A percentile compares a stretch with the other conserved stretches of the same genome.
These are phyloP conservation scores for Brachymystax lenok DNA, from an alignment of 2,797 vertebrate species.

Conservation along the genomic window DNA sequence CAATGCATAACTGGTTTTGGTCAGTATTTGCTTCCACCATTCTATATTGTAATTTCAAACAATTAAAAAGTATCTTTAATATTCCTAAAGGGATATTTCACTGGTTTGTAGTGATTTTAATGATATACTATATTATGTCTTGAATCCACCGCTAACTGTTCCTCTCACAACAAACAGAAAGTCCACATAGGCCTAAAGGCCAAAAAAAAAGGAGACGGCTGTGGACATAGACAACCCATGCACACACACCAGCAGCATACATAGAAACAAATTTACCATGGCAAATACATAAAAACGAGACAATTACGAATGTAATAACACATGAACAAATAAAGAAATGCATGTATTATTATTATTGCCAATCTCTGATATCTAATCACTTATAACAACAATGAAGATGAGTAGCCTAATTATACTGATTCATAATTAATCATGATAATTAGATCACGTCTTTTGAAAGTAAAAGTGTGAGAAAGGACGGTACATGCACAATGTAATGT, in stretches of 20 bases:
- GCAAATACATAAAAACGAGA: not conserved
- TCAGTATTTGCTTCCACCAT: too few species aligned
- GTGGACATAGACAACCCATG: not conserved
- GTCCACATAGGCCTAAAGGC: not conserved
- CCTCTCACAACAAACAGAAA: not conserved
- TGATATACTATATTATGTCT: too few species aligned
- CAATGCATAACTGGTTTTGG: too few species aligned
- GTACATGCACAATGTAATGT: not conserved
- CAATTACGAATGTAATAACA: not conserved
- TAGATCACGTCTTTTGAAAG: not conserved
- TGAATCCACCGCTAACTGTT: not conserved
- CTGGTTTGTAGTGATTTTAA: too few species aligned
- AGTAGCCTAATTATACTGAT: not conserved
- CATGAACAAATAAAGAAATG: not conserved
- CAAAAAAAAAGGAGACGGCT: not conserved
- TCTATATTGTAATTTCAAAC: too few species aligned
- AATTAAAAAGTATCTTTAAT: too few species aligned
- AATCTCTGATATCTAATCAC: not conserved
- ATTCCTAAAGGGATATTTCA: too few species aligned
- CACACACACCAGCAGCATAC: not conserved
- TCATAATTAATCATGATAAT: not conserved
- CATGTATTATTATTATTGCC: not conserved
- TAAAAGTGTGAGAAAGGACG: not conserved
- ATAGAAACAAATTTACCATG: not conserved
- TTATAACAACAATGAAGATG: not conserved